Evolutionary conservation across 2,797 vertebrate genomes (phyloP).

Genomic region (Peromyscus melanophrys): DNA sequence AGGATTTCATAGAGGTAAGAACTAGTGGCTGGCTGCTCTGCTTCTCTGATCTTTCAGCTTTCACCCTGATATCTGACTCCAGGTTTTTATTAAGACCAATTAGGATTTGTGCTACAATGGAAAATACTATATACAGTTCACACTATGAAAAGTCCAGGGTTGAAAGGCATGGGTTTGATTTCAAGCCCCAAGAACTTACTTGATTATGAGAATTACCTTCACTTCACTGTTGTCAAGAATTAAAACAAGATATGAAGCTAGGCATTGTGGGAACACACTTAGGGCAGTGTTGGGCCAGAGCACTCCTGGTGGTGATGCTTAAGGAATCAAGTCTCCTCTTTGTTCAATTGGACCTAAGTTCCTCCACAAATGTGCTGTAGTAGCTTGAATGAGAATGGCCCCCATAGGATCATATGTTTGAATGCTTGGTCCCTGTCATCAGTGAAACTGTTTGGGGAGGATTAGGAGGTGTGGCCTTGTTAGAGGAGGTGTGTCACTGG

Average conservation of each 20-base stretch:
- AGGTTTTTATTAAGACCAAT: too few species aligned
- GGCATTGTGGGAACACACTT: neutral
- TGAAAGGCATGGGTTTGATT: conserved; percentile 6
- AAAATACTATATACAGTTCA: neutral
- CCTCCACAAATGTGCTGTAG: neutral
- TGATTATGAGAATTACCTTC: neutral
- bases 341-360: neutral
- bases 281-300: neutral
- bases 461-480: neutral
- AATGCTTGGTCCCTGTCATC: neutral
- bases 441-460: neutral
- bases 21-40: too few species aligned
- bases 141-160: neutral
- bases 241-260: neutral
- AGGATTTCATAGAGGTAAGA: too few species aligned
- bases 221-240: neutral
- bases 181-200: neutral
- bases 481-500: neutral
- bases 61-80: too few species aligned
- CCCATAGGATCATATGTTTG: neutral
- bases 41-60: too few species aligned
- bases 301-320: neutral
- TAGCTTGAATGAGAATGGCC: neutral
- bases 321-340: neutral
- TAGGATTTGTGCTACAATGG: neutral